Evolutionary conservation across 2,113 vertebrate species (phyloP).

Genomic region (Herpailurus yagouaroundi): DNA sequence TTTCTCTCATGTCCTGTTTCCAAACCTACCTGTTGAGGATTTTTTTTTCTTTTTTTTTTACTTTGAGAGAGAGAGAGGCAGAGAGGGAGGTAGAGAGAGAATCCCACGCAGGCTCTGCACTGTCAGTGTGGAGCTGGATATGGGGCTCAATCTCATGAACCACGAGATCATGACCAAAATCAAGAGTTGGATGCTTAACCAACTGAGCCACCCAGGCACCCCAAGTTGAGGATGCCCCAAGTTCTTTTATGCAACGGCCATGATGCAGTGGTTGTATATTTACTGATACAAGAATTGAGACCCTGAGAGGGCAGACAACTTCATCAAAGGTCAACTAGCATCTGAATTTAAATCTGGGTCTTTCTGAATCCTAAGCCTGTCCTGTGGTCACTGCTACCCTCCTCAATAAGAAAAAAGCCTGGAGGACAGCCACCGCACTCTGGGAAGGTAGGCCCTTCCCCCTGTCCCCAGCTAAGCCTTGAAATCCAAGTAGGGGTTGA

Average conservation of each 20-base stretch:
- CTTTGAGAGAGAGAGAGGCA: no score
- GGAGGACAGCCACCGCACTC: not conserved
- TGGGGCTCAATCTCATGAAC: no score
- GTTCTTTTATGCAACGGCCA: not conserved
- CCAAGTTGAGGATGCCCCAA: no score
- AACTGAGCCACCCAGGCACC: no score
- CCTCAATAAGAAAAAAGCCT: not conserved
- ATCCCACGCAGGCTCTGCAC: no score
- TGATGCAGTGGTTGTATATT: not conserved
- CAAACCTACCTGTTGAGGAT: not conserved
- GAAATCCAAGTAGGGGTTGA: not conserved
- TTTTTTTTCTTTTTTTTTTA: not conserved
- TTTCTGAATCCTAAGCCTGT: not conserved
- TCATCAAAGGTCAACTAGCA: not conserved
- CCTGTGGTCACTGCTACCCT: not conserved
- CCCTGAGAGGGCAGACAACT: not conserved
- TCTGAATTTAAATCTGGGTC: not conserved
- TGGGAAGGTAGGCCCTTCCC: not conserved
- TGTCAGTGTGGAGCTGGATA: no score
- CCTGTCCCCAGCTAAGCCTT: not conserved
- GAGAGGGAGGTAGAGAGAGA: no score
- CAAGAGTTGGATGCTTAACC: no score
- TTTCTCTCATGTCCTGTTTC: slow-evolving; percentile 29
- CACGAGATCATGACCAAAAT: no score
- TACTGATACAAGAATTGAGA: not conserved